Base-by-base conservation (phyloP, 2,888 invertebrate species). In the Physocephala rufipes region DNA sequence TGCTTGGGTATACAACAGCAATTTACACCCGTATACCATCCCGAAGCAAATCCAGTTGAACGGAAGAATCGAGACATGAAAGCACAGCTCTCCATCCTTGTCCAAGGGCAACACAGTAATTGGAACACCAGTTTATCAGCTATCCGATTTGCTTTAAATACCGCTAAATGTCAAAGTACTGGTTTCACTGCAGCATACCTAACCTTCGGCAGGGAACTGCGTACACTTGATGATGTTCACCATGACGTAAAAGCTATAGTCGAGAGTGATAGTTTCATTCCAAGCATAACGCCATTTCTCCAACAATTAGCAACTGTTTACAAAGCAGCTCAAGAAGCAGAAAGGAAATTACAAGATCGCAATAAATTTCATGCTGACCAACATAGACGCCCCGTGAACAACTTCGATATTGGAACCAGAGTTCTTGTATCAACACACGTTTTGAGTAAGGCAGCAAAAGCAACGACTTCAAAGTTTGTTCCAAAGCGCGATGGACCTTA, bases 131-230 rank as follows among this genome's bases (percentile, higher is more conserved):
- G 79, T 2, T 67, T 86, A 2, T 77, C 84, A 0, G 67, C 77
- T 0, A 72, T 71, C n/a, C 66, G 72, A 9, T 75, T 73, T 49
- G 82, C 85, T 0, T 82, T 85, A 78, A 86, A 86, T 65, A 80
- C 82, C 0, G 78, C 79, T 0, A 71, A 58, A 21, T 79, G 80
- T 51, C 73, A 78, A 28, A 75, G 76, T n/a, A 84, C 84, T 2
- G 79, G 81, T 1, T 76, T 71, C 43, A 74, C 82, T 0, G 78
- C 84, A 3, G 83, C 84, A 0, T 84, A 77, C 59, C 65, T 85
- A 2, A 84, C 80, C 24, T 82, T 82, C 61, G 85, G 79, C 0
- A 67, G 85, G 65, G 83, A 86, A 70, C 43, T 85, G 1, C 73
- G 84, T 21, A 80, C 80, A 0, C 72, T 77, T 2, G 78, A 79